phyloP scores from a whole-genome alignment of 2,888 invertebrate species.

The Noctua janthina region DNA sequence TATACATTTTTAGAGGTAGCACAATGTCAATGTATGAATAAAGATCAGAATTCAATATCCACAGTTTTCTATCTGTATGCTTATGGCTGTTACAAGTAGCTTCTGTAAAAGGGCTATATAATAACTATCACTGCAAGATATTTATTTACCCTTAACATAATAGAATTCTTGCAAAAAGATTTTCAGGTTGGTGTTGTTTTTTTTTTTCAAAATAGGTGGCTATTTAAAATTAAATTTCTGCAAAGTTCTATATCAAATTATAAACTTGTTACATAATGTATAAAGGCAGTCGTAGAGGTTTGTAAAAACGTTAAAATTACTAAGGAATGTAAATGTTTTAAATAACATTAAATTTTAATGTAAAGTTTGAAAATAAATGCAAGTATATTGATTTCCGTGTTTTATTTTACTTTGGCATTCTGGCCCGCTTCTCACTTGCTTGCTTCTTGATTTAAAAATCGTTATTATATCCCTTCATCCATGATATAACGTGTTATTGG shows the following conservation, averaged over 20 bases:
- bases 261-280: slow-evolving; percentile 62
- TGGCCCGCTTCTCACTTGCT: background rate
- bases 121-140: background rate
- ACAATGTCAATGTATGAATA: background rate
- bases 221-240: background rate
- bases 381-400: slow-evolving; percentile 63
- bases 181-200: background rate
- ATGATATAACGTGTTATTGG: slow-evolving; percentile 3
- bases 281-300: slow-evolving; percentile 64
- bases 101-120: background rate
- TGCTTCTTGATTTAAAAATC: background rate
- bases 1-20: background rate
- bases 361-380: slow-evolving; percentile 74
- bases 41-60: background rate
- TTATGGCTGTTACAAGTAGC: background rate
- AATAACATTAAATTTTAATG: slow-evolving; percentile 71
- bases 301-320: slow-evolving; percentile 67
- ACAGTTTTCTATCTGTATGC: background rate
- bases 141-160: background rate
- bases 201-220: background rate
- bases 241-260: slow-evolving; percentile 63
- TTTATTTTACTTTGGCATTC: slow-evolving; percentile 48
- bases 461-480: background rate
- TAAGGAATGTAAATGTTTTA: slow-evolving; percentile 70
- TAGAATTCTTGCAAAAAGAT: slow-evolving; percentile 13